phyloP scores from a whole-genome alignment of 2,113 vertebrate species.

The Chloropsis hardwickii region DNA sequence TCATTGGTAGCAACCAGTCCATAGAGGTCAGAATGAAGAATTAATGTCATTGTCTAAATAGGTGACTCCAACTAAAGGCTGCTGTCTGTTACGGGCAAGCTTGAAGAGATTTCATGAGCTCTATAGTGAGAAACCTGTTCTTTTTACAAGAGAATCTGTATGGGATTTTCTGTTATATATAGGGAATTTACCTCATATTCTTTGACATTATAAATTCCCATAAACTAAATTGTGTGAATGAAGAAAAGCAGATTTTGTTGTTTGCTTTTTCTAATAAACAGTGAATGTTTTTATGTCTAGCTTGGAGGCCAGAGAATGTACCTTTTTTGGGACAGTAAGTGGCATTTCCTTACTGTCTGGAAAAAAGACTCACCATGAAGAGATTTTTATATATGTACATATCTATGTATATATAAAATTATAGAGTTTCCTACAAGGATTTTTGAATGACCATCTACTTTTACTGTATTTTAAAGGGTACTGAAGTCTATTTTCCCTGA shows the following conservation, averaged over 20 bases:
- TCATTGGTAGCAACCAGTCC: background rate
- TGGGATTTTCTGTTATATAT: background rate
- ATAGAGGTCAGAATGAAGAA: background rate
- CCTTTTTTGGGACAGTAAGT: background rate
- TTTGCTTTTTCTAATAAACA: background rate
- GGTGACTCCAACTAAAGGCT: background rate
- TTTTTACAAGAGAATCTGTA: background rate
- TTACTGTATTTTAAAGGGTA: background rate
- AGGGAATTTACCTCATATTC: background rate
- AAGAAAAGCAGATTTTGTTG: background rate
- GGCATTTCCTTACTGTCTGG: background rate
- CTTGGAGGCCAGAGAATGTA: background rate
- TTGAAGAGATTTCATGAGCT: background rate
- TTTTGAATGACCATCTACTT: background rate
- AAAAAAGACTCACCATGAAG: background rate
- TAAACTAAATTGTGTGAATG: background rate
- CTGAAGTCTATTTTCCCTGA: background rate
- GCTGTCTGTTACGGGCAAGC: background rate
- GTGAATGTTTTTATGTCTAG: background rate
- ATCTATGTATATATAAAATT: background rate
- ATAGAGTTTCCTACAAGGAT: background rate
- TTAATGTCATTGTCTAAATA: slow-evolving; percentile 8
- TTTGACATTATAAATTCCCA: background rate
- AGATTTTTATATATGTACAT: background rate
- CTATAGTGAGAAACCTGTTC: slow-evolving; percentile 8